Conservation (phyloP, 2,888 invertebrate genomes). For the Frankliniella intonsa region DNA sequence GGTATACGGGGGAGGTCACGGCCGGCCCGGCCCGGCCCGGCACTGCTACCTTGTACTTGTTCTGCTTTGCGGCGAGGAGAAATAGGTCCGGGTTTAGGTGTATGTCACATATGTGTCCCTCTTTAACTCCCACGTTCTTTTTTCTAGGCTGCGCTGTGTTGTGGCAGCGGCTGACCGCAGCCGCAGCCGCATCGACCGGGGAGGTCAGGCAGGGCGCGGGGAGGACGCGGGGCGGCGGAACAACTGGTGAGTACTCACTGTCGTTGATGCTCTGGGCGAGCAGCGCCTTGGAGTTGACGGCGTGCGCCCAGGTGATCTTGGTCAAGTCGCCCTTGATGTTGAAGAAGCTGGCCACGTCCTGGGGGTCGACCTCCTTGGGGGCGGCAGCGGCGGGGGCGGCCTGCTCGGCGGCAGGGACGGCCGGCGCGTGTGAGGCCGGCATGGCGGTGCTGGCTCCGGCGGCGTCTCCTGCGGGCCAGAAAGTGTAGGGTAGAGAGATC, state of each 20-base stretch:
- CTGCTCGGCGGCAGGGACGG: neutral
- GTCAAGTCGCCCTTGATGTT: constrained; percentile 60
- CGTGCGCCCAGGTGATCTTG: constrained; percentile 77
- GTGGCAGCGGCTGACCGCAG: neutral
- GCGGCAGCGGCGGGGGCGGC: neutral
- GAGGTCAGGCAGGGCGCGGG: too few relatives aligned
- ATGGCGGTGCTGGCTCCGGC: too few relatives aligned
- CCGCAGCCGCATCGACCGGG: neutral
- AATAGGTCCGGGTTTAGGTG: too few relatives aligned
- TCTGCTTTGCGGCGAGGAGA: too few relatives aligned
- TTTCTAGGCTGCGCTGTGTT: neutral
- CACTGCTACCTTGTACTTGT: too few relatives aligned
- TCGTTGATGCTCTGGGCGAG: constrained; percentile 56
- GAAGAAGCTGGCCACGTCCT: constrained; percentile 43
- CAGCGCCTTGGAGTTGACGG: constrained; percentile 66
- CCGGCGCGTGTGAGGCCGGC: neutral
- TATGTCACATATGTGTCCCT: too few relatives aligned
- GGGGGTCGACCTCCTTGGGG: neutral
- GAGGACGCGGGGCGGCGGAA: too few relatives aligned
- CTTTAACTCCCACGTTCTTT: too few relatives aligned
- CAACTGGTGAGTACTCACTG: neutral
- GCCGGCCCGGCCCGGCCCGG: too few relatives aligned
- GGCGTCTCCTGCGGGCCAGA: too few relatives aligned
- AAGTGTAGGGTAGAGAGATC: too few relatives aligned
- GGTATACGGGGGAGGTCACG: too few relatives aligned